Evolutionary conservation across 1,140 invertebrate genomes (phyloP), one percentile per base, ranked within the genome.

Genomic region (Eumeta japonica): DNA sequence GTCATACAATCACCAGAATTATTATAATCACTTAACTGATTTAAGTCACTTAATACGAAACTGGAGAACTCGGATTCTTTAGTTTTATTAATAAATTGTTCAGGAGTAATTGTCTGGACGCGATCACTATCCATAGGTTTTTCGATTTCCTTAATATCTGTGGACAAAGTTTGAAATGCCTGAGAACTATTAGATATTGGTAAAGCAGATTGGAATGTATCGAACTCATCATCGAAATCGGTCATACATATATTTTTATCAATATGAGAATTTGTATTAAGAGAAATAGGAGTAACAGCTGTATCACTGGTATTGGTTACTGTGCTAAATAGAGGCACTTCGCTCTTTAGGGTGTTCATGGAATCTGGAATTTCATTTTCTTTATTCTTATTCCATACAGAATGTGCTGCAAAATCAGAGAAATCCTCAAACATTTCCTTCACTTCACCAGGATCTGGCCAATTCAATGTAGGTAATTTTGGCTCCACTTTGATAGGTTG

Each of bases 361-460:
- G 5, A 10, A 10, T 30, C 13, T 10, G 28, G 5, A 14, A 14
- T 11, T 5, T 7, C 28, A 30, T 14, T 7, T 30, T 55, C 45
- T 35, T 10, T 24, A 11, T 18, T 18, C 16, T 48, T 50, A 47
- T 33, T 52, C 42, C 51, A 49, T 14, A 49, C 37, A 17, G 52
- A 53, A 45, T 35, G 64, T 19, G 60, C 59, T 16, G 61, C 43
- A 32, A 72, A 65, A 36, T 75, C 64, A 11, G 68, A 51, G 39
- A 75, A 75, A 40, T 73, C 71, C 16, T 67, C 61, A 56, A 74
- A 73, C 3, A 56, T 60, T 35, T 63, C 60, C 39, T 72, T 75
- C 1, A 77, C 63, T 43, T 77, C 64, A 3, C 75, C 72, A 24
- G 75, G 75, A 38, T 62, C 60, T 7, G 75, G 75, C 75, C 75